Base-by-base conservation (phyloP, 2,113 vertebrate species). In the Barnardius zonarius region DNA sequence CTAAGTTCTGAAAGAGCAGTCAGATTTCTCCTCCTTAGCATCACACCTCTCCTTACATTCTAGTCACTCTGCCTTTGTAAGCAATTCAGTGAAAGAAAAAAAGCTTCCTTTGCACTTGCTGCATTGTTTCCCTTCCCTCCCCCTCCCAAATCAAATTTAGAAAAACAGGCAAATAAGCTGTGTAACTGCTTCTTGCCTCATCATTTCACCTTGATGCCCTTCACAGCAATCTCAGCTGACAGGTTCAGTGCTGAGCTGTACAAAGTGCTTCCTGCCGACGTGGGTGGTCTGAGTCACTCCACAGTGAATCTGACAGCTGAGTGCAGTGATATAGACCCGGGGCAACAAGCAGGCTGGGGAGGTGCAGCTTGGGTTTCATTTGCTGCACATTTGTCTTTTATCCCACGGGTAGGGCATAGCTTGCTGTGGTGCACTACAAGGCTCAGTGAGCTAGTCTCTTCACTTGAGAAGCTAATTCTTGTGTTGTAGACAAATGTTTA, bases 231-330 rank as follows among this genome's bases (percentile, higher is more conserved):
- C 82, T 76, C 88, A 80, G 84, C 81, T 83, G 94, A 92, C 96
- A 95, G 92, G 74, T 92, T 95, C 67, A 11, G 52, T 11, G 89
- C 78, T 82, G 96, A 85, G 82, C 68, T 51, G 90, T 91, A 90
- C 86, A 44, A 82, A 31, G 18, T 5, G 72, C 91, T 97, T 97
- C 96, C 97, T 97, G 95, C 39, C 91, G 5, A 73, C 8, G 5
- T 94, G 97, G 97, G 97, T 98, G 98, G 97, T 97, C 98, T 70
- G 72, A 83, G 94, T 86, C 68, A 77, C 13, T 46, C 44, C 5
- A 27, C 93, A 80, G 80, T 51, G 88, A 92, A 35, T 80, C 94
- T 96, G 97, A 97, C 97, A 98, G 97, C 96, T 96, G 97, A 96
- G 63, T 43, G 59, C 74, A 54, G 79, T 17, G 93, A 37, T 33